Evolutionary conservation across 2,113 vertebrate species (phyloP).

Genomic region (Hystrix cristata): DNA sequence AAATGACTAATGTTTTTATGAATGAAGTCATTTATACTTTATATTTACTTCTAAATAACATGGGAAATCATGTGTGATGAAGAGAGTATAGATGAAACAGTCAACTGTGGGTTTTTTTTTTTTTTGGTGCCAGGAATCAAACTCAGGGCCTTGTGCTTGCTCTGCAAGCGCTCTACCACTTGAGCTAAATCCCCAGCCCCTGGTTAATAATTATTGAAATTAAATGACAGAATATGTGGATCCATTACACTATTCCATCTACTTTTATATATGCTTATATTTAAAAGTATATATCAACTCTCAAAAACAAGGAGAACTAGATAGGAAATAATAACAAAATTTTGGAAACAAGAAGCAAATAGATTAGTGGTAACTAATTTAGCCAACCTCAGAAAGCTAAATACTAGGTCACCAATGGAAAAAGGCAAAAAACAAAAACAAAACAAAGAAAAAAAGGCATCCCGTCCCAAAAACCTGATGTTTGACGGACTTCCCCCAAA

Average conservation of each 20-base stretch:
- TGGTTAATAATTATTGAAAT: neutral
- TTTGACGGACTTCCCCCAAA: neutral
- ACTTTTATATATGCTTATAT: neutral
- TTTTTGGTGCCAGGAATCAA: too few relatives aligned
- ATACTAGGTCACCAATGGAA: neutral
- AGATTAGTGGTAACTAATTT: slow-evolving; percentile 3
- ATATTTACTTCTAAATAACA: slow-evolving; percentile 24
- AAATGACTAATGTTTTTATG: neutral
- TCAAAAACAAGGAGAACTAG: neutral
- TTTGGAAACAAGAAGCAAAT: neutral
- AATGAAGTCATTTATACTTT: neutral
- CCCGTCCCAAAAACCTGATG: neutral
- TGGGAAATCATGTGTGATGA: neutral
- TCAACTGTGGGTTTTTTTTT: neutral
- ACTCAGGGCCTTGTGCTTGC: too few relatives aligned
- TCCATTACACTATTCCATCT: neutral
- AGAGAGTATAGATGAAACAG: neutral
- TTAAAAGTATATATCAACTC: neutral
- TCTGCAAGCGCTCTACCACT: too few relatives aligned
- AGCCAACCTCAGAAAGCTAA: neutral
- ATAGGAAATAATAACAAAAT: neutral
- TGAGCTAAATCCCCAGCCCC: too few relatives aligned
- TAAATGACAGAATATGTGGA: neutral
- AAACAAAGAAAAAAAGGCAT: neutral
- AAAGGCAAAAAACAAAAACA: neutral